Evolutionary conservation across 2,888 invertebrate species (phyloP).

Genomic region (Prosopocoilus inquinatus): DNA sequence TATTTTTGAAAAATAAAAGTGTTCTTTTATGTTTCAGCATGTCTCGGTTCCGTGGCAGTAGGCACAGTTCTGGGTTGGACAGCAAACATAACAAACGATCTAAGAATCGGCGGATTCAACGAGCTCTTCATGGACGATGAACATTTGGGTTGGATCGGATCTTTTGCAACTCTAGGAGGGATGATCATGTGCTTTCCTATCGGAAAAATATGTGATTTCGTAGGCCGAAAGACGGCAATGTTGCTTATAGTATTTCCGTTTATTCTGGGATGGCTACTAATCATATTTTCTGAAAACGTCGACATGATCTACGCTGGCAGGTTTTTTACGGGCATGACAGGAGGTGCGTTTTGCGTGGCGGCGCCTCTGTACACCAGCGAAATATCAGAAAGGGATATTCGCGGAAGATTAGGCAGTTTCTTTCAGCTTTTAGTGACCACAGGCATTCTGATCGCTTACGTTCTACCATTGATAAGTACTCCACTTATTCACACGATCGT

Average conservation of each 20-base stretch:
- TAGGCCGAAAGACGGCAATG: conserved; percentile 73
- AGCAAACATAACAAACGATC: conserved; percentile 62
- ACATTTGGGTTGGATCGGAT: conserved; percentile 70
- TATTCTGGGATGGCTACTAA: conserved; percentile 69
- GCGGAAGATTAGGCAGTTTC: conserved; percentile 82
- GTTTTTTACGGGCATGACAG: conserved; percentile 67
- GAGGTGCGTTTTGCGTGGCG: conserved; percentile 79
- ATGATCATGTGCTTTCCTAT: conserved; percentile 71
- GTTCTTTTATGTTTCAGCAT: conserved; percentile 53
- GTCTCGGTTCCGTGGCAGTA: conserved; percentile 74
- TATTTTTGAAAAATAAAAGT: no score
- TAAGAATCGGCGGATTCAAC: conserved; percentile 54
- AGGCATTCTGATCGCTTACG: conserved; percentile 78
- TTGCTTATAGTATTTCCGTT: conserved; percentile 65
- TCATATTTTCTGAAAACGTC: conserved; percentile 65
- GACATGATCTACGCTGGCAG: conserved; percentile 65
- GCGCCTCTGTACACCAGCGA: conserved; percentile 85
- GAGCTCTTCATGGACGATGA: conserved; percentile 53
- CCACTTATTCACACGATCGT: conserved; percentile 61
- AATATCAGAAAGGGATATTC: conserved; percentile 77
- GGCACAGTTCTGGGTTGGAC: conserved; percentile 79
- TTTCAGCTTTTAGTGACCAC: conserved; percentile 82
- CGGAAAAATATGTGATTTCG: conserved; percentile 51
- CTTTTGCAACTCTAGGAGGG: conserved; percentile 70
- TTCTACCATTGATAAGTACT: conserved; percentile 57